Base-by-base conservation (phyloP, 2,113 vertebrate species). In the Crotalus helleri region DNA sequence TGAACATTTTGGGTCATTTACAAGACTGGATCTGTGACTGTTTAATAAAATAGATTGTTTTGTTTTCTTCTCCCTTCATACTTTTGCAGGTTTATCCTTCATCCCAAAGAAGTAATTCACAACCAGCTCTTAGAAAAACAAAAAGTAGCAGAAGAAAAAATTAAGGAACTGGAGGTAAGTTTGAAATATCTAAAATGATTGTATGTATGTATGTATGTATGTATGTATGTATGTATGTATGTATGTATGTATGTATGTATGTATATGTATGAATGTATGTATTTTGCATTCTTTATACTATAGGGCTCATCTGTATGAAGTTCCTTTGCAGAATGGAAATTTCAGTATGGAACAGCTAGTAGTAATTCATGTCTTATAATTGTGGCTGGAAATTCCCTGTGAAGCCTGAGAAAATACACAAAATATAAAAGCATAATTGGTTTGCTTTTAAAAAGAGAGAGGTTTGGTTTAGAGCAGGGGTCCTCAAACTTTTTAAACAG, bases 91-190 rank as follows among this genome's bases (percentile, higher is more conserved):
- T 99, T 99, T 97, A 99, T 99, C 94, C 98, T 99, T 95, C 99
- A 99, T 90, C 98, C 99, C 17, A 99, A 99, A 97, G 98, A 98
- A 94, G 98, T 98, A 87, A 99, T 99, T 96, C 98, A 98, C n/a
- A 98, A 97, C 92, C 99, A 99, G 94, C 98, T 99, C 74, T 97
- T 96, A 91, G 98, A 98, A 94, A 99, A 99, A 97, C 98, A 99
- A 97, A 99, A 98, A 95, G 98, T 98, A n/a, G 98, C 99, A 0
- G 98, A 99, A 93, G 98, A 99, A 96, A 99, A 99, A 96, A 99
- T 99, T 94, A 99, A 98, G 93, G 99, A 99, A 94, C 96, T 99
- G 23, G 99, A 99, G 98, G 99, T 99, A 97, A 96, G 97, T 96
- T 94, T 95, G 46, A 74, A 92, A 24, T 17, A 26, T 19, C 92